Evolutionary conservation across 2,113 vertebrate genomes (phyloP).

Genomic region (Eurystomus gularis): DNA sequence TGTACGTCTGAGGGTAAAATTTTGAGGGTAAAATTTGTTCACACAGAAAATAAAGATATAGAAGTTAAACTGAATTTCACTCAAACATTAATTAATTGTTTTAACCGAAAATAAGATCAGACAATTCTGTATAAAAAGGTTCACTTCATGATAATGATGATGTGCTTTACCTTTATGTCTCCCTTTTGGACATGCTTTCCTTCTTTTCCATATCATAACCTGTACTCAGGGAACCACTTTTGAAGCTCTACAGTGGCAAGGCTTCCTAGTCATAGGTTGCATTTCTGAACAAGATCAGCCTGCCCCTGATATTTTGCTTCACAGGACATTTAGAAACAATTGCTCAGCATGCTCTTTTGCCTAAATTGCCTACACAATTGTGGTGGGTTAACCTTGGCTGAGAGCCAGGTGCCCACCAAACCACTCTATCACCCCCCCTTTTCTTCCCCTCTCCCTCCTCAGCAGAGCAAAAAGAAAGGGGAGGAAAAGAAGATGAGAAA

Average conservation of each 20-base stretch:
- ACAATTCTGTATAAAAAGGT: not conserved
- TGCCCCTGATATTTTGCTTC: not conserved
- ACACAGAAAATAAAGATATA: not conserved
- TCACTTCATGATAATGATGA: not conserved
- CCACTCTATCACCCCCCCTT: no score
- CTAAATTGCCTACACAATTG: not conserved
- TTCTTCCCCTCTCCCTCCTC: no score
- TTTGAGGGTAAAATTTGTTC: not conserved
- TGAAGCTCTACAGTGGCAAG: not conserved
- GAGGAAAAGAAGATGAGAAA: no score
- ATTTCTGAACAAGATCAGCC: not conserved
- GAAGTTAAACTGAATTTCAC: not conserved
- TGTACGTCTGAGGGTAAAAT: not conserved
- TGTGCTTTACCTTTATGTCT: not conserved
- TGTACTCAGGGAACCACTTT: not conserved
- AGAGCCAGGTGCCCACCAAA: no score
- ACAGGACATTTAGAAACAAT: not conserved
- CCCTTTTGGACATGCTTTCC: not conserved
- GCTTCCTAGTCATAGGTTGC: not conserved
- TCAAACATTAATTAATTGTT: not conserved
- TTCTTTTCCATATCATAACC: not conserved
- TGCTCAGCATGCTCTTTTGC: not conserved
- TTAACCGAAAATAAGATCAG: not conserved
- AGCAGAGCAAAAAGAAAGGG: no score
- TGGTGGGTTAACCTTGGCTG: no score